These are phyloP conservation scores for Ips typographus DNA, from an alignment of 1,140 invertebrate genomes.

Conservation along the genomic window DNA sequence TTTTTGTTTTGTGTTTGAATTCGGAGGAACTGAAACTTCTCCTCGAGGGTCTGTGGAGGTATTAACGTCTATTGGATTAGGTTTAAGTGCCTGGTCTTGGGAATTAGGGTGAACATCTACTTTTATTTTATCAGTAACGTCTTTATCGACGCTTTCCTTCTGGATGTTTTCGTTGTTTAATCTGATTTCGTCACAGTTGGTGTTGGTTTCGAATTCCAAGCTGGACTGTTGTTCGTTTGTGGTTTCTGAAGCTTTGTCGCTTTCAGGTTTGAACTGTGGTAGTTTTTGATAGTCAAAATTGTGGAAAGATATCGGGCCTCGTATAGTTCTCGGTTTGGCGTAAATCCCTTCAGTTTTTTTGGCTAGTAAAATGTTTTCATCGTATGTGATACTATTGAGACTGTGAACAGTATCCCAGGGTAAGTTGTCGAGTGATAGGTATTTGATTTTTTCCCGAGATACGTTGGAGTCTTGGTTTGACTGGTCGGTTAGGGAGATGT, in stretches of 20 bases:
- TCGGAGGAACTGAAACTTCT: background rate
- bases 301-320: conserved; percentile 44
- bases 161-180: conserved; percentile 44
- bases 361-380: conserved; percentile 49
- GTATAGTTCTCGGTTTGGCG: conserved; percentile 45
- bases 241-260: conserved; percentile 14
- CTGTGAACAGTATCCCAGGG: conserved; percentile 28
- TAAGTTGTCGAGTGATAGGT: conserved; percentile 38
- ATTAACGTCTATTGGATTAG: too few relatives aligned
- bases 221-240: conserved; percentile 31
- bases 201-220: conserved; percentile 44
- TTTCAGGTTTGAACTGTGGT: conserved; percentile 19
- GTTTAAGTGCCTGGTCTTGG: too few relatives aligned
- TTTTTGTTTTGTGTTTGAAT: conserved; percentile 5
- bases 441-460: conserved; percentile 7
- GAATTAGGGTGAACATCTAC: too few relatives aligned
- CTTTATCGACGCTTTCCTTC: conserved; percentile 7
- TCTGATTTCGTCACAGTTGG: conserved; percentile 47
- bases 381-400: conserved; percentile 46
- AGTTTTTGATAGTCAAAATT: conserved; percentile 31
- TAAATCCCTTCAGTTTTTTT: conserved; percentile 41
- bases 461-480: conserved; percentile 38
- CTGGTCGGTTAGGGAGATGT: conserved; percentile 51
- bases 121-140: background rate
- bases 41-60: too few relatives aligned